Base-by-base conservation (phyloP, 2,888 invertebrate genomes). In the Nemoura dubitans region DNA sequence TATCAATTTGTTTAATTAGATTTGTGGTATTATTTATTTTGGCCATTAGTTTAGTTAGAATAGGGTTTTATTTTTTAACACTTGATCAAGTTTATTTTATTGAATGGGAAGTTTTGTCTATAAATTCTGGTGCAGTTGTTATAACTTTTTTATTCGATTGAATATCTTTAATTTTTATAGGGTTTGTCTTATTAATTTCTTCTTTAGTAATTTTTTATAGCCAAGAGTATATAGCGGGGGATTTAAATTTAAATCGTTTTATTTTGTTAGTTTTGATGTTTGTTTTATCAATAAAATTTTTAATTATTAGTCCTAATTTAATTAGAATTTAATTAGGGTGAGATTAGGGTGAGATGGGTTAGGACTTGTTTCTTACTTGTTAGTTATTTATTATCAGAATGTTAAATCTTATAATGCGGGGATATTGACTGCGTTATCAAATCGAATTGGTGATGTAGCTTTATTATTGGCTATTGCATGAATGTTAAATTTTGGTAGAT, bases 291-390 rank as follows among this genome's bases (percentile, higher is more conserved):
- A 95, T 95, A 92, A 92, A 94, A 90, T 92, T 95, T 90, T 92
- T 95, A 92, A 94, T 95, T 94, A 92, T 94, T 92, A 94, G 94
- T 0, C 94, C 94, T 88, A 95, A 95, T 93, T 92, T 95, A 91
- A 92, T 95, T 92, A 94, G 94, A 91, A 94, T 95, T 93, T 93
- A 95, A 91, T 92, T 96, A 90, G 95, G 95, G n/a, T n/a, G n/a
- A n/a, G n/a, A n/a, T n/a, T n/a, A n/a, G n/a, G n/a, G 0, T 96
- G 95, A 88, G 95, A 96, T 94, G 95, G 95, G 0, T 93, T 96
- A 91, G 95, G 95, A 0, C 92, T 96, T 90, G 92, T 94, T 90
- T 96, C 95, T 90, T 96, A 95, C 93, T 94, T 94, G 93, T 94
- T 96, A 91, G 94, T 95, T 0, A 94, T 95, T 93, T 95, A 93